Percentiles rank a stretch among this genome's conserved stretches.
phyloP scores from a whole-genome alignment of 2,113 vertebrate genomes.

The Xenus cinereus region DNA sequence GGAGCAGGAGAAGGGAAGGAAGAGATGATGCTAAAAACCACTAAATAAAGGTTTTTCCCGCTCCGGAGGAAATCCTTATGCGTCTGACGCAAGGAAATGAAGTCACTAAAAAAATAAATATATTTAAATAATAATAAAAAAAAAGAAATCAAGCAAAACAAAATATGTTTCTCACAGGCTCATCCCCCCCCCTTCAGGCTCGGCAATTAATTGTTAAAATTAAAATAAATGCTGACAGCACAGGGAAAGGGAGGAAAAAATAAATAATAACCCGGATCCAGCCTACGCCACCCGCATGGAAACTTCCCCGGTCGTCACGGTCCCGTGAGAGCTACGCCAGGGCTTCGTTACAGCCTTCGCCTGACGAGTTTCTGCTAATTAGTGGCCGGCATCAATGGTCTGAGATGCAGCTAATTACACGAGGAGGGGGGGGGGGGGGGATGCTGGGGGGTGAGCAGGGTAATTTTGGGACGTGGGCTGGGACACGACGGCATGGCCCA shows the following conservation, averaged over 20 bases:
- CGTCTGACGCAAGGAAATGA: neutral
- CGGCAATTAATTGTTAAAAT: neutral
- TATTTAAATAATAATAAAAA: neutral
- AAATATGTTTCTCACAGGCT: neutral
- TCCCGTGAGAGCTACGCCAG: neutral
- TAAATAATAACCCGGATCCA: neutral
- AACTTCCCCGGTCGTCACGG: neutral
- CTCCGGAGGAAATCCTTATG: neutral
- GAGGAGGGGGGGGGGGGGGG: neutral
- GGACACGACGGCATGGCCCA: fast-evolving
- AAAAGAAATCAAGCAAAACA: fast-evolving
- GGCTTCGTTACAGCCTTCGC: neutral
- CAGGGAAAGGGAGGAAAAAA: neutral
- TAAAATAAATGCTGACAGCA: neutral
- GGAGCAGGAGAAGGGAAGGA: neutral
- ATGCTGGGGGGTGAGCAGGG: neutral
- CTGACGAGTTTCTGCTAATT: neutral
- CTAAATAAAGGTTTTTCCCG: neutral
- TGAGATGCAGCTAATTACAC: neutral
- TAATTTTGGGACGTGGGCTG: fast-evolving
- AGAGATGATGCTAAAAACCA: neutral
- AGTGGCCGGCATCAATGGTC: neutral
- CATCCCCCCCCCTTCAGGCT: fast-evolving
- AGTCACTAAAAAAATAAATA: neutral
- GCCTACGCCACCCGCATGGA: neutral